Evolutionary conservation across 2,113 vertebrate genomes (phyloP), one percentile per base, ranked within the genome.

Genomic region (Colius striatus): DNA sequence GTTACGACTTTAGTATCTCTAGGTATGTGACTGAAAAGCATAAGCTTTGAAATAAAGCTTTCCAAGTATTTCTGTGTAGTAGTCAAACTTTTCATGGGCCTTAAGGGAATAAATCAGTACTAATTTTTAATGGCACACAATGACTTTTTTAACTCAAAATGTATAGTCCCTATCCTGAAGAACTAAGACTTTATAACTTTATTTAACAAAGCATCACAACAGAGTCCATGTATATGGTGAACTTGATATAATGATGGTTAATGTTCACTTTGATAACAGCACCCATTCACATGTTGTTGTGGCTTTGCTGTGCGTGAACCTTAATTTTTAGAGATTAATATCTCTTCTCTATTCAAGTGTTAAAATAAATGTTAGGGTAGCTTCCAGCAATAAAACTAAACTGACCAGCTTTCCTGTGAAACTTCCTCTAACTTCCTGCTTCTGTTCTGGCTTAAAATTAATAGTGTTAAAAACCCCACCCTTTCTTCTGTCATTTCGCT

Each of bases 341-440:
- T 90, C 77, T 88, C 47, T 80, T 93, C 66, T 73, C 29, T 71
- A 60, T 68, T 89, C 41, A 84, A 20, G 84, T 54, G 77, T 62
- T 85, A 67, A 91, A 91, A 84, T 43, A 88, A 82, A 91, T 21
- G 34, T 87, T 87, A 47, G 41, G 41, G 18, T 82, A 58, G 67
- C 60, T 94, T 92, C 81, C 26, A 2, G 38, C 75, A 86, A 26
- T 81, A 66, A 92, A 91, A 73, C 68, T 72, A 38, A 92, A 36
- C 26, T 66, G 77, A 71, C 30, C 45, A 14, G 29, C 23, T 89
- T 95, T 96, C 94, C 94, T 91, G 83, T 95, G 66, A 80, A 68
- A 91, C 84, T 89, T 95, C 79, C 73, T 29, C 53, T 81, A 41
- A 41, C 61, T 94, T 97, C 92, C 84, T 61, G 91, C 95, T 96